These are phyloP conservation scores for Phaethornis superciliosus DNA, from an alignment of 2,113 vertebrate species.

Conservation along the genomic window DNA sequence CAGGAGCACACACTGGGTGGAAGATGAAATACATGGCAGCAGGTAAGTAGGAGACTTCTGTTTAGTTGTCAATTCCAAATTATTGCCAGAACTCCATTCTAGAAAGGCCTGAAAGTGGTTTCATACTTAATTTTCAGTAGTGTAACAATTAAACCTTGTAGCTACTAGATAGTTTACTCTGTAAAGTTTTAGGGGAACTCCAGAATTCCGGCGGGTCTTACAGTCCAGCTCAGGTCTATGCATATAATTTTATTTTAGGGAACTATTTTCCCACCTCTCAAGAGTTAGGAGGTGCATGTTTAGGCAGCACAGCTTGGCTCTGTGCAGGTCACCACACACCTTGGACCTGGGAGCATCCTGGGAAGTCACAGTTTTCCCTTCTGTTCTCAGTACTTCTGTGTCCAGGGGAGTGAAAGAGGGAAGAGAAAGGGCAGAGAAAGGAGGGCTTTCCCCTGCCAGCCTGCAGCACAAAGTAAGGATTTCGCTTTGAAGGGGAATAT, in stretches of 20 bases:
- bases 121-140: neutral
- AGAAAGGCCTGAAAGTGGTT: neutral
- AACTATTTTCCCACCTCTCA: neutral
- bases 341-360: accelerated
- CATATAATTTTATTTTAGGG: neutral
- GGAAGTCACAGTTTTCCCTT: neutral
- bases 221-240: neutral
- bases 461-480: neutral
- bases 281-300: accelerated
- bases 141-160: accelerated
- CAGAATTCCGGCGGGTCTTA: neutral
- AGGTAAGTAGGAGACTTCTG: conserved; percentile 12
- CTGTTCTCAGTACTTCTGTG: neutral
- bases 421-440: no score
- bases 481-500: accelerated
- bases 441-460: neutral
- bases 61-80: neutral
- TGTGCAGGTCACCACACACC: neutral
- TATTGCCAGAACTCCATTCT: neutral
- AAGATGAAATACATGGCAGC: conserved; percentile 79
- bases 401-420: accelerated
- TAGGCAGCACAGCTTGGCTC: neutral
- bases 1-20: conserved; percentile 82
- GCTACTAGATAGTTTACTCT: neutral
- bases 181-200: neutral